Base-by-base conservation (phyloP, 2,888 invertebrate genomes). In the Luffia ferchaultella region DNA sequence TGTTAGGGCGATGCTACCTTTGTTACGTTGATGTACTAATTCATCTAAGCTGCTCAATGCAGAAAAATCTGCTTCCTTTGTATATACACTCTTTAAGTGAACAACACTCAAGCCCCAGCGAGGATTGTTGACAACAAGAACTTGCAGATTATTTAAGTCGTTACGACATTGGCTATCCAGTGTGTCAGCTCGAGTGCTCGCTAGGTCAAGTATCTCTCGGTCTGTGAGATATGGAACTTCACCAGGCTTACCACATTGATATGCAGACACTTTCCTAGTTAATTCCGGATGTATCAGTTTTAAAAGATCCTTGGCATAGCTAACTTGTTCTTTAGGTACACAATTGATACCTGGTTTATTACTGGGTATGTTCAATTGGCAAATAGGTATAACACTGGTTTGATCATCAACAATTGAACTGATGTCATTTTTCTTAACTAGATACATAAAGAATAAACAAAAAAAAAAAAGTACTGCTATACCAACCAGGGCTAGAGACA, bases 41-140 rank as follows among this genome's bases (percentile, higher is more conserved):
- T 80, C 61, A 53, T 89, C 88, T 67, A 75, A 72, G 1, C 73
- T 65, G 16, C 59, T 60, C 2, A 85, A 62, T 0, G 66, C 59
- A 2, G 64, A 52, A 53, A 64, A 76, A 5, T 76, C 76, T 17
- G 63, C 69, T 62, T 75, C 75, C 57, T 70, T 70, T n/a, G 70
- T 68, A 55, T 79, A 77, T 16, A 70, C 57, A 46, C 63, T 77
- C 45, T 76, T 70, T 1, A 72, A 55, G 55, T 82, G 72, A 5
- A 89, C 83, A 15, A 91, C 82, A 56, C 83, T 85, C 15, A 93
- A 83, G 9, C 89, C 90, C 93, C 92, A 92, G 48, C 89, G 85
- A 0, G 91, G 90, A 68, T 93, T 93, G 53, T 85, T 84, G 42
- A 89, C 83, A 15, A 90, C 83, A 46, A 93, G 73, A 46, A 93